Evolutionary conservation across 2,113 vertebrate species (phyloP).

Genomic region (Carollia perspicillata): DNA sequence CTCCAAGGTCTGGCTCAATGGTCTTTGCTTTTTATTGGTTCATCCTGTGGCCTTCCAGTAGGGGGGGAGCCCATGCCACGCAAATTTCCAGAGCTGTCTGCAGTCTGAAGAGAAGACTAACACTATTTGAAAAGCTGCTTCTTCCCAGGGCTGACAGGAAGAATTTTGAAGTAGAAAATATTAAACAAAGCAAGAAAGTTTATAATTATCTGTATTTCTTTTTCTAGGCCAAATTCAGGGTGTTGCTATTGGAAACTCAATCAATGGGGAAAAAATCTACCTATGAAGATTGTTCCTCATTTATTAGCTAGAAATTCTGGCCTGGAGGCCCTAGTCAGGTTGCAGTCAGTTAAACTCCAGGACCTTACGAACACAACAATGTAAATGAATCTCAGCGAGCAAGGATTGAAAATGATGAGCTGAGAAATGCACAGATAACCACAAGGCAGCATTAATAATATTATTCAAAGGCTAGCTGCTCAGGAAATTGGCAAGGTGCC

Average conservation of each 20-base stretch:
- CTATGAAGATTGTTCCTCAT: not conserved
- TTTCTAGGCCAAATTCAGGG: not conserved
- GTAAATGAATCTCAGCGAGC: not conserved
- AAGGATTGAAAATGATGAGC: not conserved
- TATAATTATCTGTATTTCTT: not conserved
- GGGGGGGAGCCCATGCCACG: not conserved
- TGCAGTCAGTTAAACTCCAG: not conserved
- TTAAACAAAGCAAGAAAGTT: not conserved
- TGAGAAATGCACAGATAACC: slow-evolving; percentile 30
- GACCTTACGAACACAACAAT: not conserved
- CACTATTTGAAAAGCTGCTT: not conserved
- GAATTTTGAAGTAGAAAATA: not conserved
- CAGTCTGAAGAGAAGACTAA: not conserved
- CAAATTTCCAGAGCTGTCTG: not conserved
- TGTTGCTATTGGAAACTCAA: slow-evolving; percentile 1
- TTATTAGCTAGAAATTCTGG: slow-evolving; percentile 38
- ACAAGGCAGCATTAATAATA: not conserved
- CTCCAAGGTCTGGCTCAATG: not conserved
- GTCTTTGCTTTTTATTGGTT: not conserved
- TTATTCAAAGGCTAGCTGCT: slow-evolving; percentile 51
- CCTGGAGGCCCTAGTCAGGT: not conserved
- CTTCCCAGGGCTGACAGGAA: not conserved
- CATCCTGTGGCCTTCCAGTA: not conserved
- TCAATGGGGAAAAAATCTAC: not conserved
- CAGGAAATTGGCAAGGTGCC: not conserved